phyloP scores from a whole-genome alignment of 2,888 invertebrate species.

The Lapara coniferarum region DNA sequence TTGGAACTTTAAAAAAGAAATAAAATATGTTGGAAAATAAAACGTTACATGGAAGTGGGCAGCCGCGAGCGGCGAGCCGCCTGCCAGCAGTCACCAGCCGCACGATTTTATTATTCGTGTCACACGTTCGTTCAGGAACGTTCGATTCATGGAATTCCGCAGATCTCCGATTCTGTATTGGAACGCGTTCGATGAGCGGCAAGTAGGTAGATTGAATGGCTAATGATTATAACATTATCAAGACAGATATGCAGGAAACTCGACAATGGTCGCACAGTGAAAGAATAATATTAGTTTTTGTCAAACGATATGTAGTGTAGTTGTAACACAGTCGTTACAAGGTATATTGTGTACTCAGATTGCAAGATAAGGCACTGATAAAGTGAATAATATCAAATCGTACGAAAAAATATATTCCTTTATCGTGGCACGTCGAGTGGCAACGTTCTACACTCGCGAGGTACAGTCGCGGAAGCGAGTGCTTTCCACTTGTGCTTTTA shows the following conservation, averaged over 20 bases:
- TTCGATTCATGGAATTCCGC: slow-evolving; percentile 27
- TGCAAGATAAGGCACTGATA: slow-evolving; percentile 66
- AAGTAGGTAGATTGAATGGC: slow-evolving; percentile 23
- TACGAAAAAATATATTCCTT: slow-evolving; percentile 38
- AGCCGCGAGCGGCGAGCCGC: background rate
- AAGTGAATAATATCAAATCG: slow-evolving; percentile 49
- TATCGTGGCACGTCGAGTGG: slow-evolving; percentile 34
- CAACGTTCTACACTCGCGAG: slow-evolving; percentile 28
- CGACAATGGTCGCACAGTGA: slow-evolving; percentile 13
- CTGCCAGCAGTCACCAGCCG: slow-evolving; percentile 1
- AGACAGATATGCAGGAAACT: slow-evolving; percentile 30
- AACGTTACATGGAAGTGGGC: slow-evolving; percentile 11
- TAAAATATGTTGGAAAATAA: slow-evolving; percentile 10
- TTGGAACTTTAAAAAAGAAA: slow-evolving; percentile 17
- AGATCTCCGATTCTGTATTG: slow-evolving; percentile 27
- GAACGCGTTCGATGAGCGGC: slow-evolving; percentile 12
- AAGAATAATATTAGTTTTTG: slow-evolving; percentile 37
- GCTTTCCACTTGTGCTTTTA: slow-evolving; percentile 24
- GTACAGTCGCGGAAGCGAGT: slow-evolving; percentile 28
- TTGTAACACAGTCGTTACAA: slow-evolving; percentile 70
- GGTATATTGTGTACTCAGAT: slow-evolving; percentile 70
- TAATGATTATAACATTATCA: slow-evolving; percentile 40
- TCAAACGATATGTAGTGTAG: slow-evolving; percentile 54
- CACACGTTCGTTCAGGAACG: slow-evolving; percentile 26
- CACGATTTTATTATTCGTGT: slow-evolving; percentile 29